Evolutionary conservation across 2,888 invertebrate genomes (phyloP).

Genomic region (Xestia xanthographa): DNA sequence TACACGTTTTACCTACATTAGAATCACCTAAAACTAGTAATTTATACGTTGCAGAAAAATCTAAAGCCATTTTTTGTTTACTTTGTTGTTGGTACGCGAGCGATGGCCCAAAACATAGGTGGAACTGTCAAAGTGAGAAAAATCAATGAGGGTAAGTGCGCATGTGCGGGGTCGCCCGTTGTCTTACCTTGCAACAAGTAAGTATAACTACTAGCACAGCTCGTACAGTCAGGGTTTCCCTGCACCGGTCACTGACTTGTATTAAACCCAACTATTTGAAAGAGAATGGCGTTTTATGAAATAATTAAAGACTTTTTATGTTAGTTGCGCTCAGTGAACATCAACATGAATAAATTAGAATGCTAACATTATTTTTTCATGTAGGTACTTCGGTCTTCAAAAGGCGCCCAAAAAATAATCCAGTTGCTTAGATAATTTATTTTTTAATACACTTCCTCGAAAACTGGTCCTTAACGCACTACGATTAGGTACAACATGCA

Average conservation of each 20-base stretch:
- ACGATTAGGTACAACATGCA: no score
- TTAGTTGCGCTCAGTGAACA: constrained; percentile 47
- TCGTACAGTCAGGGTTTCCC: constrained; percentile 47
- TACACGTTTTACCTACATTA: constrained; percentile 97
- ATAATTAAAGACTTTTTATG: constrained; percentile 39
- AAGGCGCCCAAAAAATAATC: neutral
- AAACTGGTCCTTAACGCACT: no score
- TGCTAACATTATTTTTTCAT: constrained; percentile 21
- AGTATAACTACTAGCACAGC: constrained; percentile 63
- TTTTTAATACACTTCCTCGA: no score
- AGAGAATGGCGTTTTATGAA: constrained; percentile 48
- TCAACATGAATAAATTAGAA: constrained; percentile 51
- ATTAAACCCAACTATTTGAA: constrained; percentile 26
- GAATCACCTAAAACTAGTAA: constrained; percentile 96
- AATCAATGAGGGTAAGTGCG: constrained; percentile 87
- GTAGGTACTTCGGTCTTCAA: neutral
- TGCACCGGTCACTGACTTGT: constrained; percentile 56
- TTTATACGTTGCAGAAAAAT: constrained; percentile 97
- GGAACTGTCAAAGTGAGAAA: constrained; percentile 89
- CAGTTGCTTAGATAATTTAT: neutral
- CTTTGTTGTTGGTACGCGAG: constrained; percentile 83
- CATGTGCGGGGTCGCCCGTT: constrained; percentile 81
- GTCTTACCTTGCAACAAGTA: constrained; percentile 80
- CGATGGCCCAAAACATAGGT: constrained; percentile 85
- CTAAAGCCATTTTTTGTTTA: constrained; percentile 94